A percentile compares a stretch with the other conserved stretches of the same genome.
Evolutionary conservation across 1,140 invertebrate species (phyloP).

Genomic region (Camponotus pennsylvanicus): DNA sequence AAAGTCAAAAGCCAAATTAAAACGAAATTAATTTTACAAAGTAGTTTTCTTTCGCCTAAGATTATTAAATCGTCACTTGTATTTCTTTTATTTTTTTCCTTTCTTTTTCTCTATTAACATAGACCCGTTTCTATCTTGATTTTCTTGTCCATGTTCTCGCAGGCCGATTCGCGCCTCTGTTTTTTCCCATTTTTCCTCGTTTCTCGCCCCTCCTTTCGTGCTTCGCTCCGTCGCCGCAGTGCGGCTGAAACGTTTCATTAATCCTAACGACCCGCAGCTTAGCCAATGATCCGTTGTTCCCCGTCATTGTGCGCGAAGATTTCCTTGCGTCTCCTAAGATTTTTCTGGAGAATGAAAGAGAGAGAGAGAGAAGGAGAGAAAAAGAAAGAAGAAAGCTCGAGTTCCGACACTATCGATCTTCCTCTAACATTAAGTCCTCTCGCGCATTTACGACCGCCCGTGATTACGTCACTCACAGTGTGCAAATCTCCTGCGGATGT

Average conservation of each 20-base stretch:
- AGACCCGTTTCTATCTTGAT: constrained; percentile 19
- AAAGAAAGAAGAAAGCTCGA: neutral
- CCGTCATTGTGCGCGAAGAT: constrained; percentile 58
- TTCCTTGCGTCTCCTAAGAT: constrained; percentile 56
- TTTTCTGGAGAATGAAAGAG: constrained; percentile 11
- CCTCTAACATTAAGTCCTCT: constrained; percentile 43
- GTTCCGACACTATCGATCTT: constrained; percentile 49
- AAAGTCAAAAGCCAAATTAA: constrained; percentile 21
- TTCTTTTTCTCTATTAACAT: constrained; percentile 20
- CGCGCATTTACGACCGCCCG: constrained; percentile 36
- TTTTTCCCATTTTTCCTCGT: constrained; percentile 53
- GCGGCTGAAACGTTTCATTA: constrained; percentile 70
- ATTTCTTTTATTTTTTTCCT: neutral
- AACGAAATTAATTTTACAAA: constrained; percentile 21
- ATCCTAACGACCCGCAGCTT: constrained; percentile 66
- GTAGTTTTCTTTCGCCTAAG: constrained; percentile 13
- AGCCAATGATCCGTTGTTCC: constrained; percentile 64
- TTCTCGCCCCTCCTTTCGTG: constrained; percentile 16
- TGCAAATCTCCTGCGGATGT: constrained; percentile 9
- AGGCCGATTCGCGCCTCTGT: constrained; percentile 14
- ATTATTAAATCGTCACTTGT: constrained; percentile 14
- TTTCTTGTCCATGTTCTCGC: constrained; percentile 14
- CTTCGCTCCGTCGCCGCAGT: constrained; percentile 51
- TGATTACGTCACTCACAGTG: constrained; percentile 34
- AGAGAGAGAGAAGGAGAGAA: constrained; percentile 7